phyloP scores from a whole-genome alignment of 2,113 vertebrate genomes.

The Pantherophis guttatus region DNA sequence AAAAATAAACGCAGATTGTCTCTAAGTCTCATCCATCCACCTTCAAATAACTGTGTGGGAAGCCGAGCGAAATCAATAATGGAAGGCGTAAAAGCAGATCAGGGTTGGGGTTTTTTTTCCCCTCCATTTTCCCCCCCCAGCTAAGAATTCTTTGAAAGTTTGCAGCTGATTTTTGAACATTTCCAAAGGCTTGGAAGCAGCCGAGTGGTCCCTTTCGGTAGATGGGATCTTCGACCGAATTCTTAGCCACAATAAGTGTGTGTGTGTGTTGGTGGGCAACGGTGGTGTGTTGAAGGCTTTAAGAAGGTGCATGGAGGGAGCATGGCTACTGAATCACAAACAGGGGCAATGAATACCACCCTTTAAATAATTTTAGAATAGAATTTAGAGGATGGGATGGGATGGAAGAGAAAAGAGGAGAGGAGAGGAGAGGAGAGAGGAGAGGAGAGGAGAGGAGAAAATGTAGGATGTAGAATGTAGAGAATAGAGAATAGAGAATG shows the following conservation, averaged over 20 bases:
- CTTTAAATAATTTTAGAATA: background rate
- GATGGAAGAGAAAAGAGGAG: no score
- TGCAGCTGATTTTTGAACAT: background rate
- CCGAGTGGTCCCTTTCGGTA: background rate
- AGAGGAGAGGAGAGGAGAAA: no score
- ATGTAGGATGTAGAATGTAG: no score
- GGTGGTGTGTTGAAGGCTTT: background rate
- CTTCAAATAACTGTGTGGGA: background rate
- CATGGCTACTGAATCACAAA: background rate
- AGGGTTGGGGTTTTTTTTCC: background rate
- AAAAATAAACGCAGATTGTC: background rate
- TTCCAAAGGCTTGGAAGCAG: background rate
- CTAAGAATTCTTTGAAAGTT: conserved; percentile 7
- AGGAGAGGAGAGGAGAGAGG: no score
- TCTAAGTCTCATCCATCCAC: conserved; percentile 19
- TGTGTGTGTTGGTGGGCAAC: background rate
- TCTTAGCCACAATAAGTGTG: fast-evolving
- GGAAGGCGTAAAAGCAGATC: background rate
- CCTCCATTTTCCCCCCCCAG: fast-evolving
- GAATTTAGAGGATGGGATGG: no score
- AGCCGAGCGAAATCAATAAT: background rate
- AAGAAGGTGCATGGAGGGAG: background rate
- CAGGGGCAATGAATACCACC: background rate
- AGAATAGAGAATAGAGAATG: no score
- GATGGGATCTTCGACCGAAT: background rate